Conservation (phyloP, 2,113 vertebrate species). For the Nerophis lumbriciformis region DNA sequence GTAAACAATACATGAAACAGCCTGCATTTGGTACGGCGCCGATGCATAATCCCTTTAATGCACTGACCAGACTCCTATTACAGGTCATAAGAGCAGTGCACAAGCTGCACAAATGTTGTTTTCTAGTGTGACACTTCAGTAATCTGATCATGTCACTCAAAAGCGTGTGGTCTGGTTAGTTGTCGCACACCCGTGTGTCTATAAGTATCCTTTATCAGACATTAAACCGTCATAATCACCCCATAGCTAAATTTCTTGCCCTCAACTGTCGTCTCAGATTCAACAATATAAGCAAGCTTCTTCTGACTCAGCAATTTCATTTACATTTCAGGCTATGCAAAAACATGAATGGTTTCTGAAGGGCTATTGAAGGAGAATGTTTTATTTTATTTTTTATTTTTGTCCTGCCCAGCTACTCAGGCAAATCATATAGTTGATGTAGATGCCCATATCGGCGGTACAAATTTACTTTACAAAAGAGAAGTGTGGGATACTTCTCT, state of each 20-base stretch:
- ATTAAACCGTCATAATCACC: conserved; percentile 35
- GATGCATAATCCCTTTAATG: neutral
- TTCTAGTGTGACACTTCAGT: neutral
- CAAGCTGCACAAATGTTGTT: neutral
- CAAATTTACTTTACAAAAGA: no score
- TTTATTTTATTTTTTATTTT: no score
- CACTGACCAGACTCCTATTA: neutral
- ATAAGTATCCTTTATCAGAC: conserved; percentile 19
- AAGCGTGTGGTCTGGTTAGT: neutral
- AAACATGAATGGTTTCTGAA: no score
- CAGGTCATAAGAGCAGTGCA: neutral
- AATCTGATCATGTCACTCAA: neutral
- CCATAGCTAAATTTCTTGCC: conserved; percentile 33
- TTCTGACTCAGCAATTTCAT: neutral
- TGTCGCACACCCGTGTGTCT: conserved; percentile 13
- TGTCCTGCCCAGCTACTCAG: no score
- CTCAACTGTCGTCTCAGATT: conserved; percentile 1
- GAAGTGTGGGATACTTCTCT: no score
- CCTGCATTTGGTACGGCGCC: neutral
- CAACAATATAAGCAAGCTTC: neutral
- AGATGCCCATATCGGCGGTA: no score
- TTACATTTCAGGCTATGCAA: no score
- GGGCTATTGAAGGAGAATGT: no score
- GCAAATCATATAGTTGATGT: no score
- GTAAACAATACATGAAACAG: conserved; percentile 3